Conservation (phyloP, 2,888 invertebrate genomes). For the Eumerus sabulonum region DNA sequence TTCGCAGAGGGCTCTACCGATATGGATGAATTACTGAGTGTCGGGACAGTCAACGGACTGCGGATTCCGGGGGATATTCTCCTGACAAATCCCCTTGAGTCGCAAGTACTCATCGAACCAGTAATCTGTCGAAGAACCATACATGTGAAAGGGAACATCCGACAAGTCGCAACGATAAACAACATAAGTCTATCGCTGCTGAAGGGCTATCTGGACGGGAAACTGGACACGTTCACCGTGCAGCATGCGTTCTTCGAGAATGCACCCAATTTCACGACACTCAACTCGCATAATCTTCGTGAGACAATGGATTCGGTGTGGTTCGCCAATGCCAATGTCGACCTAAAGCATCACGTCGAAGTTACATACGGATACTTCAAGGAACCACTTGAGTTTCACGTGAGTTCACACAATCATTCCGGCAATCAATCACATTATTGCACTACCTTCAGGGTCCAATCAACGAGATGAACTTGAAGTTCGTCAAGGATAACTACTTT, state of each 20-base stretch:
- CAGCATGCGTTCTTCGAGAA: conserved; percentile 78
- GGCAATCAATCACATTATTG: too few relatives aligned
- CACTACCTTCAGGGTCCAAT: conserved; percentile 78
- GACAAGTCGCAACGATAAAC: conserved; percentile 72
- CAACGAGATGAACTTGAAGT: conserved; percentile 79
- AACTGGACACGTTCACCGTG: conserved; percentile 71
- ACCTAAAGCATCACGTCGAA: conserved; percentile 71
- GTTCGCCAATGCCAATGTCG: conserved; percentile 78
- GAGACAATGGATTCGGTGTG: conserved; percentile 78
- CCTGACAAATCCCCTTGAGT: conserved; percentile 73
- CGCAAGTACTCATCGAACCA: conserved; percentile 70
- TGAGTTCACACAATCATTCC: conserved; percentile 48
- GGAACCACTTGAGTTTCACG: conserved; percentile 74
- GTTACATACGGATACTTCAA: conserved; percentile 71
- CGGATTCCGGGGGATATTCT: conserved; percentile 79
- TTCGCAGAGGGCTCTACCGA: conserved; percentile 73
- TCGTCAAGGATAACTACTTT: conserved; percentile 80
- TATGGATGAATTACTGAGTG: conserved; percentile 71
- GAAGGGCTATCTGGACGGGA: conserved; percentile 70
- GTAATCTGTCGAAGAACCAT: conserved; percentile 70
- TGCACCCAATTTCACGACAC: conserved; percentile 77
- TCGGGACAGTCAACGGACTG: conserved; percentile 75
- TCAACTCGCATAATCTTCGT: conserved; percentile 77
- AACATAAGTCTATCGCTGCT: conserved; percentile 71
- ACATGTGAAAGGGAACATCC: conserved; percentile 63